Conservation (phyloP, 1,140 invertebrate species). For the Tetragonula clypearis region DNA sequence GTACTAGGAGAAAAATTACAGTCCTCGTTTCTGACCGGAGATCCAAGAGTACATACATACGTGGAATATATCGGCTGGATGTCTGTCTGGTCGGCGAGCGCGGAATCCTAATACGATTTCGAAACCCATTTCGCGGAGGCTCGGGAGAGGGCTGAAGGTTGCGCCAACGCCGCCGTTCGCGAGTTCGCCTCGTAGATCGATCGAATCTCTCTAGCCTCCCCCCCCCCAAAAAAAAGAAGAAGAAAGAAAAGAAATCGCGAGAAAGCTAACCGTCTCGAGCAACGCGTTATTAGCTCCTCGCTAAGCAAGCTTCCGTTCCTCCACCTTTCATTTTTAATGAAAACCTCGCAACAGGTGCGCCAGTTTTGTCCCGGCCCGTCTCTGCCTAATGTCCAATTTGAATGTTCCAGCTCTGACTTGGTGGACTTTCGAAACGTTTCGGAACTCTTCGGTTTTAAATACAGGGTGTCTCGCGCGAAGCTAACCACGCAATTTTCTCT, state of each 20-base stretch:
- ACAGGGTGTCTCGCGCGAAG: too few species aligned
- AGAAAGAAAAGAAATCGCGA: too few species aligned
- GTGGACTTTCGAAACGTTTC: too few species aligned
- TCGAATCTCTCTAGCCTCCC: conserved; percentile 45
- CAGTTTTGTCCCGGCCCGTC: background rate
- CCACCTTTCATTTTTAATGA: conserved; percentile 41
- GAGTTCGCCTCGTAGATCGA: conserved; percentile 56
- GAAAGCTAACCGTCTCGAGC: background rate
- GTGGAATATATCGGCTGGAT: conserved; percentile 12
- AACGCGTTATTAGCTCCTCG: background rate
- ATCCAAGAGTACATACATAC: conserved; percentile 8
- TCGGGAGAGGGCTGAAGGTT: conserved; percentile 13
- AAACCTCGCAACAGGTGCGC: conserved; percentile 43
- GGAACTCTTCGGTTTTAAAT: too few species aligned
- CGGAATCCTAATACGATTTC: conserved; percentile 61
- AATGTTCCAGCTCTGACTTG: too few species aligned
- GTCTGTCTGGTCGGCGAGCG: background rate
- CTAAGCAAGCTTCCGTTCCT: too few species aligned
- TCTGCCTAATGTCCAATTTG: too few species aligned
- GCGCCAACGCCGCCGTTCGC: conserved; percentile 8
- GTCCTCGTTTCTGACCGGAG: background rate
- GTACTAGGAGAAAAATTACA: conserved; percentile 35
- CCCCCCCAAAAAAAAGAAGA: too few species aligned
- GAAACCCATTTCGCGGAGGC: conserved; percentile 56
- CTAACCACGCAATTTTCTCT: too few species aligned